Percentiles rank a stretch among this genome's conserved stretches.
Conservation (phyloP, 2,797 vertebrate genomes). For the Labeo calbasu region DNA sequence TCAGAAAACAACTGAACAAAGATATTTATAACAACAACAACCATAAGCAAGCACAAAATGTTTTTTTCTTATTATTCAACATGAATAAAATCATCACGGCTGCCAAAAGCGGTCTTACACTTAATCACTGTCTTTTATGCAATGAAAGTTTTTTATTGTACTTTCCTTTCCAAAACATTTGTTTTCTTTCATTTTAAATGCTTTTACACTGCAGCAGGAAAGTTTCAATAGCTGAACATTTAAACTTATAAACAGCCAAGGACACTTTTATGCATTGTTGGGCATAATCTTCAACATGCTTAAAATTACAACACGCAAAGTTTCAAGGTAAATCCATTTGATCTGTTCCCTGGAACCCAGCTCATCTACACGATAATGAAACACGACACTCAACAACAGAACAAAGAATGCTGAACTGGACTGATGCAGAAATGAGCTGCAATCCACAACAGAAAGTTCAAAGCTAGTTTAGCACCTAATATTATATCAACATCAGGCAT, state of each 20-base stretch:
- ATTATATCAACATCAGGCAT: not conserved
- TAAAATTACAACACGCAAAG: not conserved
- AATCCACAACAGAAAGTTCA: conserved; percentile 5
- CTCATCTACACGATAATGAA: conserved; percentile 12
- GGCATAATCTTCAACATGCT: not conserved
- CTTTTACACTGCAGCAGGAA: not conserved
- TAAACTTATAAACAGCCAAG: not conserved
- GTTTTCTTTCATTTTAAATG: not conserved
- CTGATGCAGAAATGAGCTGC: not conserved
- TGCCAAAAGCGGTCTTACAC: not conserved
- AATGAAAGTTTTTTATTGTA: not conserved
- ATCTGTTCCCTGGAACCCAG: not conserved
- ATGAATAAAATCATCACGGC: not conserved
- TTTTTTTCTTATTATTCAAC: not conserved
- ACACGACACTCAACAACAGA: conserved; percentile 1
- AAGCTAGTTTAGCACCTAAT: not conserved
- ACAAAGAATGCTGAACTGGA: not conserved
- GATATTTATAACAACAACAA: not conserved
- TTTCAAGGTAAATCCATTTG: not conserved
- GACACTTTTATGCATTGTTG: not conserved
- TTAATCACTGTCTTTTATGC: not conserved
- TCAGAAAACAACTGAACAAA: not conserved
- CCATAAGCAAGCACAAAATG: not conserved
- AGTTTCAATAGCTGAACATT: not conserved
- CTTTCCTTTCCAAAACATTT: not conserved